Base-by-base conservation (phyloP, 2,888 invertebrate genomes). In the Encarsia formosa region DNA sequence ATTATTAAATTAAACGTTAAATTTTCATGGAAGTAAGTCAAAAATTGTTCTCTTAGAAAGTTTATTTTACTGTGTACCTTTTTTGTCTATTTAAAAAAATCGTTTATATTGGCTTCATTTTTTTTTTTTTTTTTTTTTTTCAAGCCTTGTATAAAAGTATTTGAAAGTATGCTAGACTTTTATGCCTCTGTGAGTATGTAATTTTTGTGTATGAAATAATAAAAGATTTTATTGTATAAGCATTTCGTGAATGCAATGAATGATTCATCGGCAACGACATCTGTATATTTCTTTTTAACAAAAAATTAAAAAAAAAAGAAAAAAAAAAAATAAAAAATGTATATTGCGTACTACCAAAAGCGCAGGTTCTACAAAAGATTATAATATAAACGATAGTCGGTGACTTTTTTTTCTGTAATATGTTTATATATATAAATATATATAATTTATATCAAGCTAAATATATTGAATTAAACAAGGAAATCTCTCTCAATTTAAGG, bases 351-450 rank as follows among this genome's bases (percentile, higher is more conserved):
- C n/a, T 26, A 29, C 16, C 41, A 20, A 32, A 32, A 31, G 13
- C 52, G 46, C 47, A 31, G 43, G 35, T 24, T 50, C 39, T 52
- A 44, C 37, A 37, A 47, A 56, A 56, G 56, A 56, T 56, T 56
- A 49, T 54, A 51, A 54, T 53, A 51, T 50, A 58, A 48, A 54
- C 54, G 47, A 58, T 58, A 57, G 61, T 57, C 52, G 52, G 59
- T 45, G 49, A 63, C 53, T 63, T 61, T 64, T n/a, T n/a, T 64
- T 61, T 64, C 64, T 69, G 65, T 66, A 66, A 62, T 63, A 64
- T 67, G 67, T 67, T 66, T 66, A 66, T 65, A 64, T 62, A 63
- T 63, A 63, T 58, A 59, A 53, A 63, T 59, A 60, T n/a, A n/a
- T 55, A 59, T 58, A 59, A 57, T 52, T 54, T 57, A 59, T 59